Conservation (phyloP, 1,140 invertebrate species). For the Lasioglossum baleicum region DNA sequence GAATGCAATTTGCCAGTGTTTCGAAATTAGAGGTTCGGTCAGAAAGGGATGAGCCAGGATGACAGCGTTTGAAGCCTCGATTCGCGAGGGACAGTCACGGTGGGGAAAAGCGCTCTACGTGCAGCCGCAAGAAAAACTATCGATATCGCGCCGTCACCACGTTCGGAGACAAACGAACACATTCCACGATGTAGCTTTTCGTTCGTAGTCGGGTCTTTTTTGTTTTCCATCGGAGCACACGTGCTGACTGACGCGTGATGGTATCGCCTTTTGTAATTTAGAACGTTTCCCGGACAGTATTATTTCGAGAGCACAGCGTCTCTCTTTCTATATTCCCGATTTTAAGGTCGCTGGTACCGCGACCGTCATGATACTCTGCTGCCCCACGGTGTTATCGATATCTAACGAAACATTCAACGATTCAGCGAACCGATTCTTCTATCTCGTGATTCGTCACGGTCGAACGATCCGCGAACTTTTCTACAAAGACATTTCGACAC, state of each 20-base stretch:
- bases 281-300: conserved; percentile 15
- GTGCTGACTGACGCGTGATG: conserved; percentile 13
- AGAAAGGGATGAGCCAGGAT: too few relatives aligned
- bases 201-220: not conserved
- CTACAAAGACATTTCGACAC: not conserved
- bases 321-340: conserved; percentile 3
- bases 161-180: conserved; percentile 40
- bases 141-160: conserved; percentile 22
- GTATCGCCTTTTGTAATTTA: conserved; percentile 27
- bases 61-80: too few relatives aligned
- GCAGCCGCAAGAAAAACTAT: conserved; percentile 14
- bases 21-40: too few relatives aligned
- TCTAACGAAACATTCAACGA: not conserved
- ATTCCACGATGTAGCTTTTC: conserved; percentile 43
- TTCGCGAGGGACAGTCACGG: too few relatives aligned
- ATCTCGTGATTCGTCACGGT: not conserved
- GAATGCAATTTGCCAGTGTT: too few relatives aligned
- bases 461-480: not conserved
- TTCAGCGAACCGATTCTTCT: not conserved
- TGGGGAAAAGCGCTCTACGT: not conserved
- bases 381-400: too few relatives aligned
- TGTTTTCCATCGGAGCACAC: not conserved
- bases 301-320: conserved; percentile 12
- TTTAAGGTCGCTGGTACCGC: not conserved
- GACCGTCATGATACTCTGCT: too few relatives aligned